Conservation (phyloP, 2,888 invertebrate species). For the Chymomyza procnemis region DNA sequence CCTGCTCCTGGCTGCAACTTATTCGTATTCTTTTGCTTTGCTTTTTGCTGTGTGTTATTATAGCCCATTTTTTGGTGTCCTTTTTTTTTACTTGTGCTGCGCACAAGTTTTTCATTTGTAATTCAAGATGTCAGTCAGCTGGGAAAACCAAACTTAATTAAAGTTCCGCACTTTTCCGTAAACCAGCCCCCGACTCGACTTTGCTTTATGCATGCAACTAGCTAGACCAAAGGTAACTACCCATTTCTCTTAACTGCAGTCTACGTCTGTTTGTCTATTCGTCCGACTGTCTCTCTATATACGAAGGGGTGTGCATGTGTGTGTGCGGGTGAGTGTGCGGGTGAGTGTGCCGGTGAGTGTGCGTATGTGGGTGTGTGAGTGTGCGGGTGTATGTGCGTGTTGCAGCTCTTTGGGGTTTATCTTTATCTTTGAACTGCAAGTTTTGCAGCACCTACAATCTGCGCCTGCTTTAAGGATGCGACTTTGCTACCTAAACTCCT, state of each 20-base stretch:
- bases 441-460: slow-evolving; percentile 50
- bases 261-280: slow-evolving; percentile 8
- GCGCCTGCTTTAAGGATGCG: slow-evolving; percentile 18
- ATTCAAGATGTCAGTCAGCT: slow-evolving; percentile 76
- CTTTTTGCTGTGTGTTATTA: slow-evolving; percentile 63
- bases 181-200: slow-evolving; percentile 28
- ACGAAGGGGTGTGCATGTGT: neutral
- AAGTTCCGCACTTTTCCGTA: slow-evolving; percentile 71
- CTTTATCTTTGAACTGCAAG: slow-evolving; percentile 39
- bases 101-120: slow-evolving; percentile 75
- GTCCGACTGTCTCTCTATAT: neutral
- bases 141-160: slow-evolving; percentile 76
- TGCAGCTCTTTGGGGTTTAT: slow-evolving; percentile 35
- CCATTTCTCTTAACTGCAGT: slow-evolving; percentile 33
- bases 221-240: slow-evolving; percentile 26
- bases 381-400: slow-evolving; percentile 1
- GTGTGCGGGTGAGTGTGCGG: neutral
- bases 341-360: neutral
- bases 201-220: slow-evolving; percentile 43
- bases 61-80: slow-evolving; percentile 39
- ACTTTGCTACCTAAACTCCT: slow-evolving; percentile 47
- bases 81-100: slow-evolving; percentile 39
- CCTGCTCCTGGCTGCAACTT: too few relatives aligned
- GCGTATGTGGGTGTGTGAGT: neutral
- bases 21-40: slow-evolving; percentile 60